Evolutionary conservation across 2,888 invertebrate species (phyloP).

Genomic region (Aspidapion aeneum): DNA sequence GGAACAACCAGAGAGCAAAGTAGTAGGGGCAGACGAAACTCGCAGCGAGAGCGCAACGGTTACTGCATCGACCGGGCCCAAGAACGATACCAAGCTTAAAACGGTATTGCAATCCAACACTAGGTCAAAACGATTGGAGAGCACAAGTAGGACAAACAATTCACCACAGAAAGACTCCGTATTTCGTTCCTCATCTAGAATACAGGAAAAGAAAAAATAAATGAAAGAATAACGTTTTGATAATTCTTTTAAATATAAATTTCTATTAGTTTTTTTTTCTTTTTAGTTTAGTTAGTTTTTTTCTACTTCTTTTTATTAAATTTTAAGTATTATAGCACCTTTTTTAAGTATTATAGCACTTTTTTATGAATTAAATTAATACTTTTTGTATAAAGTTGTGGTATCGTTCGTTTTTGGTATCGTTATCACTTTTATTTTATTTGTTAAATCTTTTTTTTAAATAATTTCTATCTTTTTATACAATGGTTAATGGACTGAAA

Average conservation of each 20-base stretch:
- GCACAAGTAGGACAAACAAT: neutral
- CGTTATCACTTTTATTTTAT: neutral
- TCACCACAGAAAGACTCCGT: neutral
- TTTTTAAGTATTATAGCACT: no score
- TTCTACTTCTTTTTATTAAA: no score
- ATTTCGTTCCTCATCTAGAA: neutral
- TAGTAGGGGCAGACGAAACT: neutral
- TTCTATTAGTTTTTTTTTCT: no score
- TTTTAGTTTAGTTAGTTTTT: no score
- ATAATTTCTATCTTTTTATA: no score
- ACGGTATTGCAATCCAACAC: no score
- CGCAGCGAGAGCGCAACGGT: neutral
- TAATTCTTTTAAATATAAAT: no score
- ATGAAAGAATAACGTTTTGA: neutral
- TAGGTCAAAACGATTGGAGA: neutral
- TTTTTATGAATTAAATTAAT: no score
- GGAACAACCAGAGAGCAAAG: neutral
- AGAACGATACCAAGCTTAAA: no score
- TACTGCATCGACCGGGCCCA: neutral
- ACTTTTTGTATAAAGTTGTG: no score
- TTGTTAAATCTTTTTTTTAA: neutral
- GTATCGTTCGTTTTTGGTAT: no score
- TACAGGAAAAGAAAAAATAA: neutral
- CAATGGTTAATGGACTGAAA: neutral
- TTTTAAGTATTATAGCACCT: no score